These are phyloP conservation scores for Mormyrus iriodes DNA, from an alignment of 2,113 vertebrate species.

Conservation along the genomic window DNA sequence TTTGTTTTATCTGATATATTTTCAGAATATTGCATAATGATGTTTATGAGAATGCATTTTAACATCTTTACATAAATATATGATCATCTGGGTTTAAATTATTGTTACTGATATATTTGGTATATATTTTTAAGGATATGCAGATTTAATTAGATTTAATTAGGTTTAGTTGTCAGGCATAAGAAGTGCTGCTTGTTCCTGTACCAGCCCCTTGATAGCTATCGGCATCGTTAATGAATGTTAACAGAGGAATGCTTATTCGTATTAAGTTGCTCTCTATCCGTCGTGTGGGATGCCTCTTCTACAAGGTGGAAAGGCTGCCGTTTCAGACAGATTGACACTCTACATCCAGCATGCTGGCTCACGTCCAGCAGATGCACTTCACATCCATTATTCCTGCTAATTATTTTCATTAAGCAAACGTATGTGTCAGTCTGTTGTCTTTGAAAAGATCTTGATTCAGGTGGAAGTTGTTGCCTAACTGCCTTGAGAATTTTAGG, in stretches of 20 bases:
- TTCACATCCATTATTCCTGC: conserved; percentile 87
- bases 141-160: neutral
- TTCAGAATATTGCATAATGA: neutral
- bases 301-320: conserved; percentile 62
- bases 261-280: conserved; percentile 92
- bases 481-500: conserved; percentile 44
- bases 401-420: conserved; percentile 97
- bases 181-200: conserved; percentile 34
- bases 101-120: neutral
- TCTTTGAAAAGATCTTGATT: conserved; percentile 67
- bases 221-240: conserved; percentile 63
- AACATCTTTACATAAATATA: neutral
- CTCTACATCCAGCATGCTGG: conserved; percentile 52
- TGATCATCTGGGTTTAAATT: neutral
- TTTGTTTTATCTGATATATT: conserved; percentile 9
- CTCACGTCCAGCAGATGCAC: conserved; percentile 89
- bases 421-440: conserved; percentile 95
- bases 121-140: neutral
- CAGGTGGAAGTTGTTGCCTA: conserved; percentile 53
- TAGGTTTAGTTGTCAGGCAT: conserved; percentile 28
- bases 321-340: conserved; percentile 71
- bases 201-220: conserved; percentile 44
- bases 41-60: neutral
- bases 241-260: conserved; percentile 83
- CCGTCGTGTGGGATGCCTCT: conserved; percentile 48